Base-by-base conservation (phyloP, 2,797 vertebrate genomes). In the Anas flavirostris region DNA sequence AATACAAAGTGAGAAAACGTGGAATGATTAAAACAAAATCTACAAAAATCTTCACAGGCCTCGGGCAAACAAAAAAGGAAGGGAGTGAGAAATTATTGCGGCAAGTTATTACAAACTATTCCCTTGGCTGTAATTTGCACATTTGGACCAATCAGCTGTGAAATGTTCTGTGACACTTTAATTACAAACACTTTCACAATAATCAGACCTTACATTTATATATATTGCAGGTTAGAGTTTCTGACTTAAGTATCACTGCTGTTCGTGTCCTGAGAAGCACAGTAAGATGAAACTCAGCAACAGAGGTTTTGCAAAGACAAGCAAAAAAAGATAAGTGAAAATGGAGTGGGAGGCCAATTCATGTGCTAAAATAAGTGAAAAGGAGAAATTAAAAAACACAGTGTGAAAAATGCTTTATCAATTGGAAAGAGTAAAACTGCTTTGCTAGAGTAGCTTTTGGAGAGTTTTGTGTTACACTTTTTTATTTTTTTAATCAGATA, bases 131-230 rank as follows among this genome's bases (percentile, higher is more conserved):
- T 3, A 64, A 75, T 90, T 72, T 81, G 70, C 64, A 85, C 75
- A 15, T 50, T 92, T 41, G 33, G 88, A 35, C 62, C 83, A 58
- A 91, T 82, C 83, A 82, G 81, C 88, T 88, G 91, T 64, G 92
- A 85, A 91, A 86, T 46, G 73, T 29, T 82, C 89, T 41, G 81
- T 58, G 82, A 59, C 68, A 56, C 43, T 37, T 80, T 33, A 68
- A 87, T 72, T 29, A 67, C 94, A 89, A 81, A 25, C 81, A 31
- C 39, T 73, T 26, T 7, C 11, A 64, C 53, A 72, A 25, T 17
- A 5, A 77, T n/a, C 84, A 72, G 15, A 29, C 60, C 87, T 33
- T 18, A 66, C 60, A 60, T 31, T 31, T 35, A 26, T 15, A 21
- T 7, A 39, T 14, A 0, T 3, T 5, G 56, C 82, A 52, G 81